Conservation (phyloP, 2,113 vertebrate species). For the Bubo blakistoni region DNA sequence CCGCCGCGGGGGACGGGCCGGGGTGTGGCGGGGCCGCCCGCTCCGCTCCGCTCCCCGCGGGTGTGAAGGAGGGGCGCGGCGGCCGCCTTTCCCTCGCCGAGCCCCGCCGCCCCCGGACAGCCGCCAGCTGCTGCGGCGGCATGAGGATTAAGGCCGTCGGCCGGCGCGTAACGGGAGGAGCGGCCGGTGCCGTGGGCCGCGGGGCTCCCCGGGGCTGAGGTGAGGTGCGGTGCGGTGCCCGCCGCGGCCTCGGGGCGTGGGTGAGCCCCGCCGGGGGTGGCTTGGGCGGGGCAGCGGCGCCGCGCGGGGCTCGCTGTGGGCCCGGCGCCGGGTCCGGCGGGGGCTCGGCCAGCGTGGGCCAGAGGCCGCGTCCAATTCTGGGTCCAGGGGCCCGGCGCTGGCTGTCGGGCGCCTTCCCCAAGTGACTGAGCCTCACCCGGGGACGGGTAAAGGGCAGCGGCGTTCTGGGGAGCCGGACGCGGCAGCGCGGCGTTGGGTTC, state of each 20-base stretch:
- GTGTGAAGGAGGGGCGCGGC: not conserved
- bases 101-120: not conserved
- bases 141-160: not conserved
- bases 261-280: not conserved
- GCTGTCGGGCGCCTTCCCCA: no score
- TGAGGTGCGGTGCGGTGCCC: not conserved
- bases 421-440: rapidly evolving
- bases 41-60: not conserved
- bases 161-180: not conserved
- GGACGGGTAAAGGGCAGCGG: rapidly evolving
- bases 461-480: not conserved
- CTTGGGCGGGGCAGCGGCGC: not conserved
- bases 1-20: not conserved
- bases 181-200: not conserved
- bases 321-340: not conserved
- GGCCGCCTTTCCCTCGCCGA: not conserved
- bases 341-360: not conserved
- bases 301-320: not conserved
- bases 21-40: not conserved
- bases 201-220: not conserved
- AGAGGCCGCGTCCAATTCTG: not conserved
- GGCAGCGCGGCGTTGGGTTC: rapidly evolving
- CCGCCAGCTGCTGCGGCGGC: not conserved
- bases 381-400: not conserved
- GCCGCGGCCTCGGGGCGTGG: not conserved